These are phyloP conservation scores for Crotophaga sulcirostris DNA, from an alignment of 2,113 vertebrate species.

Conservation along the genomic window DNA sequence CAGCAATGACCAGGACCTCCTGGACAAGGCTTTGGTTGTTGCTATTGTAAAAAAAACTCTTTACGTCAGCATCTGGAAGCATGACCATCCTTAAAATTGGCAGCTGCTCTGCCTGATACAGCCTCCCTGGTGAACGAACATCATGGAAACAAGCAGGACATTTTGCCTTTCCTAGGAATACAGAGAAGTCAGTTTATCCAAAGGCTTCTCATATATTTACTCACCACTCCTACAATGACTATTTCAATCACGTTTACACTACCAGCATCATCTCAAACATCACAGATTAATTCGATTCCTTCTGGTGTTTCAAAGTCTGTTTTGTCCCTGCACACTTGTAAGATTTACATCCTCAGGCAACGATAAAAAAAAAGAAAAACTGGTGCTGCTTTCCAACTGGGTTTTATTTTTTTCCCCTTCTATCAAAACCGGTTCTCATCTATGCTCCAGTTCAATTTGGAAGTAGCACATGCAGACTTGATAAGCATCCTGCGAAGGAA, in stretches of 20 bases:
- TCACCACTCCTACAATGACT: neutral
- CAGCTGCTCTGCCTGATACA: neutral
- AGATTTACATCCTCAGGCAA: constrained; percentile 43
- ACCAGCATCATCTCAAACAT: neutral
- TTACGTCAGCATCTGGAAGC: neutral
- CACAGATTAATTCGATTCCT: constrained; percentile 19
- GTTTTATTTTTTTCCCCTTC: neutral
- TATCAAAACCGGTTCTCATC: constrained; percentile 67
- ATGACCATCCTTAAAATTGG: neutral
- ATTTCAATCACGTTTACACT: constrained; percentile 22
- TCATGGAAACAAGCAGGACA: neutral
- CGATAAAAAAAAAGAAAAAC: neutral
- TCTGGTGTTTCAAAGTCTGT: constrained; percentile 10
- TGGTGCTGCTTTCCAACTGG: constrained; percentile 4
- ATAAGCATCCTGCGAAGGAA: constrained; percentile 75
- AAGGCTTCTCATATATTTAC: neutral
- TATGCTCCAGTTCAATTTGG: constrained; percentile 46
- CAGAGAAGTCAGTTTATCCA: neutral
- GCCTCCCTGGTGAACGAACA: neutral
- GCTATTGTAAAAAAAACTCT: neutral
- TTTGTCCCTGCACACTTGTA: constrained; percentile 11
- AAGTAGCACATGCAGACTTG: constrained; percentile 53
- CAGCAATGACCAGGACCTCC: neutral
- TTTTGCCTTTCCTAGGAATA: neutral
- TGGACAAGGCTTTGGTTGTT: neutral